Percentiles rank a stretch among this genome's conserved stretches.
phyloP scores from a whole-genome alignment of 2,888 invertebrate species.

The Xylophagus ater region DNA sequence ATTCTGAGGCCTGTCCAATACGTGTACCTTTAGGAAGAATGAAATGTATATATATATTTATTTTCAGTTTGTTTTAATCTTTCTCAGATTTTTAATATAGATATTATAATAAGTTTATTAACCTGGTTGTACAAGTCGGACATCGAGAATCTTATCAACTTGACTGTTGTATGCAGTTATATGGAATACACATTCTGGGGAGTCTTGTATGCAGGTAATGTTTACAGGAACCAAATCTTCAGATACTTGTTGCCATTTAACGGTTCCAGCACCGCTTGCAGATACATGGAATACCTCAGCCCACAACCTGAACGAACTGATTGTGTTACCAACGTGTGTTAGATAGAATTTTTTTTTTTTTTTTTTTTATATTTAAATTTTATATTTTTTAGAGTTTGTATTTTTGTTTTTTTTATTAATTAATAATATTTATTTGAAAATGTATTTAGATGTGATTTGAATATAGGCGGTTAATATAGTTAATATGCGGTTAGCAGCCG shows the following conservation, averaged over 20 bases:
- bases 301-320: slow-evolving; percentile 71
- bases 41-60: neutral
- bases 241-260: slow-evolving; percentile 96
- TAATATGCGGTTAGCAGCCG: no score
- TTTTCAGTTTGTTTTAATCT: neutral
- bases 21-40: slow-evolving; percentile 63
- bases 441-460: slow-evolving; percentile 5
- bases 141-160: slow-evolving; percentile 96
- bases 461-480: no score
- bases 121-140: slow-evolving; percentile 95
- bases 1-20: slow-evolving; percentile 95
- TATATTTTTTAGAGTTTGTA: slow-evolving; percentile 14
- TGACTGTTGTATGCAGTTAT: slow-evolving; percentile 98
- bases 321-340: slow-evolving; percentile 21
- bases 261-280: slow-evolving; percentile 81
- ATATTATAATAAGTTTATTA: slow-evolving; percentile 22
- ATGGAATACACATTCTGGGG: slow-evolving; percentile 94
- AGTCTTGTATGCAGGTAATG: slow-evolving; percentile 95
- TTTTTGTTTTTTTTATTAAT: slow-evolving; percentile 2
- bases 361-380: slow-evolving; percentile 14
- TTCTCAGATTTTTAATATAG: neutral
- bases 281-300: slow-evolving; percentile 98
- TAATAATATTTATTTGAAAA: slow-evolving; percentile 4
- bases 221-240: slow-evolving; percentile 97
- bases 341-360: slow-evolving; percentile 17